Base-by-base conservation (phyloP, 1,140 invertebrate species). In the Leptinotarsa defecta region DNA sequence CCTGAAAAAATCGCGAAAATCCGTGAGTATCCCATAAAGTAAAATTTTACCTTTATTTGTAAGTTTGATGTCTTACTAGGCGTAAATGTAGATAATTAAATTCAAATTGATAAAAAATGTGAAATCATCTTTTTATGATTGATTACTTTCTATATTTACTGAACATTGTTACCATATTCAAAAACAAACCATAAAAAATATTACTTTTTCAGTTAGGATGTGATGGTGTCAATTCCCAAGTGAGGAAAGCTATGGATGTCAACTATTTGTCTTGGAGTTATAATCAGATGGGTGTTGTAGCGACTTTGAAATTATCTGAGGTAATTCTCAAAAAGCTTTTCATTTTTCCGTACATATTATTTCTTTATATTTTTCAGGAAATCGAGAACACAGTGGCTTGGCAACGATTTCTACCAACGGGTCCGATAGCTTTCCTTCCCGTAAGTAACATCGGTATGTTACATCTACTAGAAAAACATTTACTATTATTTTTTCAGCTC, bases 321-420 rank as follows among this genome's bases (percentile, higher is more conserved):
- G 92, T 93, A 87, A 82, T 68, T 11, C 1, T 43, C 19, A 0
- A 22, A 20, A 20, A 65, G 13, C 63, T 22, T 19, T 17, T 2
- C 3, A 65, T 65, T 65, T 19, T 24, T 20, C 11, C 1, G 20
- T 22, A 22, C 63, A 65, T 65, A 15, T 65, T 22, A n/a, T 24
- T 65, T 22, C 8, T n/a, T 20, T 65, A 4, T 24, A 0, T 61
- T 73, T 72, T 77, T 76, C 65, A 78, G 80, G 80, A 78, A 64
- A 81, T 77, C 20, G 90, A 92, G 73, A 96, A 97, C 85, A 88
- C 88, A 61, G 93, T 94, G 27, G 97, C 97, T 0, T 99, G 96
- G 96, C 97, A 99, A 85, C 89, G 96, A 76, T 99, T 98, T 87
- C 86, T 98, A 72, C 93, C 95, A 3, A 92, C 89, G 17, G 97